These are phyloP conservation scores for Agriopis marginaria DNA, from an alignment of 2,888 invertebrate species.

Conservation along the genomic window DNA sequence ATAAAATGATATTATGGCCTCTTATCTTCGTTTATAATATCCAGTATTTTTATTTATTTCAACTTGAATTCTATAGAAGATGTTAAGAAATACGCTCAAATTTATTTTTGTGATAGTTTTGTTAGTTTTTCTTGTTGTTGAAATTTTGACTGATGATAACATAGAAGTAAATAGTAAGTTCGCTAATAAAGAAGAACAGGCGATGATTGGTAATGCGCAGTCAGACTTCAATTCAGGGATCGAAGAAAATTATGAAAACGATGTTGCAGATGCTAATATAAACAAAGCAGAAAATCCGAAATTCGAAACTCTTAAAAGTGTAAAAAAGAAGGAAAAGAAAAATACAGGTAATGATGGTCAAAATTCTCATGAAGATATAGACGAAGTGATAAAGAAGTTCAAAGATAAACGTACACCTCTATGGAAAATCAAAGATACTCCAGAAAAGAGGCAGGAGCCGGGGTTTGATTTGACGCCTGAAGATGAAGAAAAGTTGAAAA, in stretches of 20 bases:
- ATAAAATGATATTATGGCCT: not conserved
- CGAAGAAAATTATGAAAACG: not conserved
- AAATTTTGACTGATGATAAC: not conserved
- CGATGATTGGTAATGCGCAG: not conserved
- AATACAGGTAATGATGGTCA: not conserved
- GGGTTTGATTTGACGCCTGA: conserved; percentile 55
- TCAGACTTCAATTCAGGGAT: not conserved
- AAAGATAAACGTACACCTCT: conserved; percentile 1
- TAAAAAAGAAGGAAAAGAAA: not conserved
- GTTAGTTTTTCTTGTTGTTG: not conserved
- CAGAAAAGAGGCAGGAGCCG: conserved; percentile 40
- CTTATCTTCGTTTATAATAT: conserved; percentile 5
- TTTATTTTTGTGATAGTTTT: not conserved
- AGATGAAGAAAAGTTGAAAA: conserved; percentile 61
- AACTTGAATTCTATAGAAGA: conserved; percentile 1
- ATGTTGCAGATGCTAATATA: not conserved
- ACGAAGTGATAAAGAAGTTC: not conserved
- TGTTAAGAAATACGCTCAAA: conserved; percentile 3
- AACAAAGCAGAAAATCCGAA: not conserved
- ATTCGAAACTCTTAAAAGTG: not conserved
- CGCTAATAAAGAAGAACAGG: conserved; percentile 1
- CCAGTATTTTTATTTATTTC: conserved; percentile 3
- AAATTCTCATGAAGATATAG: not conserved
- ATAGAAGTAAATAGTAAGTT: not conserved
- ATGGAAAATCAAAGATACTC: conserved; percentile 16